Percentiles rank a stretch among this genome's conserved stretches.
These are phyloP conservation scores for Polymixis flavicincta DNA, from an alignment of 2,888 invertebrate genomes.

Conservation along the genomic window DNA sequence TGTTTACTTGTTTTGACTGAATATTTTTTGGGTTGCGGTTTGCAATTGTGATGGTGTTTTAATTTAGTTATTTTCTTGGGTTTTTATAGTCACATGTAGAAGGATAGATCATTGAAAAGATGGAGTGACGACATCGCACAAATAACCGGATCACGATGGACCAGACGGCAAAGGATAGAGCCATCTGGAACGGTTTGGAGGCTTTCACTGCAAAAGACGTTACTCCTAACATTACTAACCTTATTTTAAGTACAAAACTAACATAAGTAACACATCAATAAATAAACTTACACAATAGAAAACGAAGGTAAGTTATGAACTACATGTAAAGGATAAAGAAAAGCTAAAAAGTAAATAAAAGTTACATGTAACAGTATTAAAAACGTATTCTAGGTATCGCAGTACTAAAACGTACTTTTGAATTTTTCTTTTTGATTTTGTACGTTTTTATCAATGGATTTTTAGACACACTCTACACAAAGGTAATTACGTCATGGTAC, in stretches of 20 bases:
- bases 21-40: slow-evolving; percentile 55
- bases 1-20: slow-evolving; percentile 66
- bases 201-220: no score
- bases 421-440: neutral
- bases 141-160: no score
- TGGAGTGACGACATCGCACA: no score
- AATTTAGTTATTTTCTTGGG: slow-evolving; percentile 43
- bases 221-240: no score
- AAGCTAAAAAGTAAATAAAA: neutral
- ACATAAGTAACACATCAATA: no score
- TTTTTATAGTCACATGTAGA: neutral
- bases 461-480: neutral
- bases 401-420: neutral
- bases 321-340: no score
- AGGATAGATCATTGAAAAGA: no score
- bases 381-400: neutral
- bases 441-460: neutral
- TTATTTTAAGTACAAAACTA: no score
- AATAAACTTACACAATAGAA: no score
- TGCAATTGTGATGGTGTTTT: slow-evolving; percentile 41
- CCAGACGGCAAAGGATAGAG: no score
- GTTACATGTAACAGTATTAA: neutral
- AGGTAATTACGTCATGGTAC: neutral
- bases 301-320: no score
- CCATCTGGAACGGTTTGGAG: no score